Evolutionary conservation across 2,113 vertebrate species (phyloP).

Genomic region (Halichoeres trimaculatus): DNA sequence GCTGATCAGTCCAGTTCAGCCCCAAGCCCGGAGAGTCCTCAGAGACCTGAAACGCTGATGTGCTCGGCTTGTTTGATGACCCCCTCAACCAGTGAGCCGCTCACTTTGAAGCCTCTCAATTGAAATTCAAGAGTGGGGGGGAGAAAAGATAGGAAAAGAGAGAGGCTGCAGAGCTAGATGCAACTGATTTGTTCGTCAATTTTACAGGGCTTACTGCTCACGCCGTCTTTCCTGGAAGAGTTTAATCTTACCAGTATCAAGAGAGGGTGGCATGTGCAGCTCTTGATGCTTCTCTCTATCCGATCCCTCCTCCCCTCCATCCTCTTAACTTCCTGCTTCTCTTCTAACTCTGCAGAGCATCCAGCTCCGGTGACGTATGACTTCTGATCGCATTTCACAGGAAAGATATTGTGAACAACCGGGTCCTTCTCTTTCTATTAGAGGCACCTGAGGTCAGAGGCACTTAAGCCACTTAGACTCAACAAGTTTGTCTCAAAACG

Average conservation of each 20-base stretch:
- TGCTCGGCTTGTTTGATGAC: slow-evolving; percentile 67
- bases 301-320: neutral
- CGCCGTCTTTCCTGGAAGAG: neutral
- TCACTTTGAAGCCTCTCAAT: slow-evolving; percentile 84
- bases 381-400: slow-evolving; percentile 55
- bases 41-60: slow-evolving; percentile 37
- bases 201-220: neutral
- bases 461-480: slow-evolving; percentile 15
- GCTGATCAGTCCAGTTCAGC: slow-evolving; percentile 29
- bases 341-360: neutral
- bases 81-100: slow-evolving; percentile 52
- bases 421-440: slow-evolving; percentile 11
- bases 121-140: slow-evolving; percentile 80
- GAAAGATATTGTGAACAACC: slow-evolving; percentile 33
- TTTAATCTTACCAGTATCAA: too few species aligned
- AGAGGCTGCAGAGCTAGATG: slow-evolving; percentile 4
- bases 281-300: too few species aligned
- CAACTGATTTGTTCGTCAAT: neutral
- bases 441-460: slow-evolving; percentile 10
- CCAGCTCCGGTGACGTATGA: slow-evolving; percentile 23
- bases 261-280: neutral
- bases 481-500: neutral
- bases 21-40: slow-evolving; percentile 36
- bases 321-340: slow-evolving; percentile 25
- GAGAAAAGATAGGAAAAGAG: neutral